phyloP scores from a whole-genome alignment of 1,140 invertebrate species.

The Drosophila bifasciata region DNA sequence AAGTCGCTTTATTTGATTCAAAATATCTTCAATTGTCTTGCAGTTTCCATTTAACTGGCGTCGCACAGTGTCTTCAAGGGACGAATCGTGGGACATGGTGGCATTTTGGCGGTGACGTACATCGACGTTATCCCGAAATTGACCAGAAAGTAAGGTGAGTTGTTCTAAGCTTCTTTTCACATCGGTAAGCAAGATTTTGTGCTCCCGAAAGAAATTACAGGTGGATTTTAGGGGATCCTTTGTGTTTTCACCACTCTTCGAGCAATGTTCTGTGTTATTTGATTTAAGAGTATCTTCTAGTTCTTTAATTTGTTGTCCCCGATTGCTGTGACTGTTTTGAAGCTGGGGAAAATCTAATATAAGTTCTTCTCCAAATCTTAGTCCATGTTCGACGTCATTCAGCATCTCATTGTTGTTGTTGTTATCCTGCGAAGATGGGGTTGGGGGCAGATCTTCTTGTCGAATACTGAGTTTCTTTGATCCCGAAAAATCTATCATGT shows the following conservation, averaged over 20 bases:
- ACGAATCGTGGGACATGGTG: slow-evolving; percentile 5
- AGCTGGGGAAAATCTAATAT: slow-evolving; percentile 15
- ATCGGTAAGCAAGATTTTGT: slow-evolving; percentile 55
- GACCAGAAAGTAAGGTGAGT: slow-evolving; percentile 43
- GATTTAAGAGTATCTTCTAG: background rate
- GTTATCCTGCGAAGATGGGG: slow-evolving; percentile 49
- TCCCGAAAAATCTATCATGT: slow-evolving; percentile 35
- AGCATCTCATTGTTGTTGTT: slow-evolving; percentile 57
- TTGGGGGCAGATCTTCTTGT: slow-evolving; percentile 19
- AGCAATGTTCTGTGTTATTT: background rate
- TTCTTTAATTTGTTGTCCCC: slow-evolving; percentile 7
- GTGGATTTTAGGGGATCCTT: slow-evolving; percentile 28
- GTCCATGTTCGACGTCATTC: slow-evolving; percentile 16
- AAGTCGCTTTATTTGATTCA: slow-evolving; percentile 53
- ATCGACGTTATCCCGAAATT: slow-evolving; percentile 48
- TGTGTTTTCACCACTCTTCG: background rate
- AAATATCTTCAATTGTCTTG: slow-evolving; percentile 42
- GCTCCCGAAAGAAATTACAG: slow-evolving; percentile 52
- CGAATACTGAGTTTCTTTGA: slow-evolving; percentile 30
- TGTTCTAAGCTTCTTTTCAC: slow-evolving; percentile 56
- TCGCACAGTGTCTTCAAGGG: slow-evolving; percentile 49
- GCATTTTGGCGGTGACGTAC: slow-evolving; percentile 1
- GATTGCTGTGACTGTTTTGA: slow-evolving; percentile 5
- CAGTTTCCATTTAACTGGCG: slow-evolving; percentile 42
- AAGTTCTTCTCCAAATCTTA: slow-evolving; percentile 22